Evolutionary conservation across 2,888 invertebrate species (phyloP), one percentile per base, ranked within the genome.

Genomic region (Cephus nigrinus): DNA sequence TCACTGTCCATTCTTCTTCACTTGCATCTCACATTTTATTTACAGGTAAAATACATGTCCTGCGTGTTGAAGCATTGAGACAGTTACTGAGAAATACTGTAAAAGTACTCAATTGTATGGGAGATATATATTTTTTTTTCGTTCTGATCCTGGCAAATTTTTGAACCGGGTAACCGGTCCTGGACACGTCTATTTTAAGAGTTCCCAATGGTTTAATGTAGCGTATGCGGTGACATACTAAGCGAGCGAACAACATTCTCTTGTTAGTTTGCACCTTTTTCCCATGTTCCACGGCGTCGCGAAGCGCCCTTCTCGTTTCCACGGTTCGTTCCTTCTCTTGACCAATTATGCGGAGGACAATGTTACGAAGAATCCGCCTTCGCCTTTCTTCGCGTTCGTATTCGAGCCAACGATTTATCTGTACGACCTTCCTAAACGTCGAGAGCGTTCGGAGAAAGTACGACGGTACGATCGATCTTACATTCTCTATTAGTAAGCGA

Each of bases 211-310:
- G 83, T 83, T 82, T 80, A 84, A 84, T 80, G 84, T 83, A 78
- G 81, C 31, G 71, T 85, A 85, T 88, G 31, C 80, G 84, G 86
- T 88, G 88, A 88, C 89, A 88, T 88, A 88, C 87, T 88, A 85
- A 80, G 82, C 85, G 80, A 82, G 81, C 80, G 84, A 84, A 87
- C 88, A 88, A 85, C 86, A 88, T 88, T 88, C 88, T 83, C 84
- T 75, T 80, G 75, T 79, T 79, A 78, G 80, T 77, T 80, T 80
- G 76, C 76, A 81, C 77, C 78, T 82, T 83, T 80, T 84, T 82
- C 78, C 9, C 55, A 23, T 84, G 84, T 86, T 81, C 82, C 79
- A 68, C 77, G 80, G 76, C 73, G 79, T 73, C 72, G 71, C 71
- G 31, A 12, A 32, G 30, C 76, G 68, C 74, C 76, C 68, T 73